Percentiles rank a stretch among this genome's conserved stretches.
These are phyloP conservation scores for Cercocebus atys DNA, from an alignment of 2,113 vertebrate genomes.

Conservation along the genomic window DNA sequence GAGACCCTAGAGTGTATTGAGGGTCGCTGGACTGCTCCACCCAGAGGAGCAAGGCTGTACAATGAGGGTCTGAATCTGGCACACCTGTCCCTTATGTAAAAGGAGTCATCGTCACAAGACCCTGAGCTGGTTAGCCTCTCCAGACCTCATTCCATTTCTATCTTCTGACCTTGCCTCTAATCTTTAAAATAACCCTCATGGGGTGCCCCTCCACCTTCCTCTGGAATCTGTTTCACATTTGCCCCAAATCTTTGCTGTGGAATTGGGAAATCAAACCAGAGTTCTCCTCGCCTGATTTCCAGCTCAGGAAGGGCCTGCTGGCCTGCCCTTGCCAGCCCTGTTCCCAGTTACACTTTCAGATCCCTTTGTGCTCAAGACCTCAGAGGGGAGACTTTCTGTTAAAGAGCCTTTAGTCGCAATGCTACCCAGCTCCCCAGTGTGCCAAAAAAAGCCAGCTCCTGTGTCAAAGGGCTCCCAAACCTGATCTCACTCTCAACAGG, in stretches of 20 bases:
- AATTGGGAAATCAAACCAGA: background rate
- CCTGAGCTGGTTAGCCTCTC: background rate
- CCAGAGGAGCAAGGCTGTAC: background rate
- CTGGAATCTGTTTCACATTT: accelerated
- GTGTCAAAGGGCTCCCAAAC: background rate
- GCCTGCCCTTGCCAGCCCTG: background rate
- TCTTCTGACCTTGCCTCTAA: background rate
- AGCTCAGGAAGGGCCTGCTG: background rate
- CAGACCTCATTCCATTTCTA: background rate
- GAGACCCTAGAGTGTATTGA: background rate
- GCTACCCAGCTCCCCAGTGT: background rate
- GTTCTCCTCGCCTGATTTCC: background rate
- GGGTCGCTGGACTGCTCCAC: too few species aligned
- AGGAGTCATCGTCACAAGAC: background rate
- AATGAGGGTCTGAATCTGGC: background rate
- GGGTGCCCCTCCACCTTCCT: background rate
- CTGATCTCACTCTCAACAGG: background rate
- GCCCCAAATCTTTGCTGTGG: background rate
- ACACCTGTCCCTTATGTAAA: accelerated
- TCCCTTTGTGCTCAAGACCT: background rate
- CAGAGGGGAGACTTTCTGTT: background rate
- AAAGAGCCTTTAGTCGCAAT: background rate
- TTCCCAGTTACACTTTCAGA: background rate
- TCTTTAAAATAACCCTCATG: background rate
- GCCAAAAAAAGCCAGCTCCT: background rate